A percentile compares a stretch with the other conserved stretches of the same genome.
phyloP scores from a whole-genome alignment of 2,797 vertebrate genomes.

The Glyptemys insculpta region DNA sequence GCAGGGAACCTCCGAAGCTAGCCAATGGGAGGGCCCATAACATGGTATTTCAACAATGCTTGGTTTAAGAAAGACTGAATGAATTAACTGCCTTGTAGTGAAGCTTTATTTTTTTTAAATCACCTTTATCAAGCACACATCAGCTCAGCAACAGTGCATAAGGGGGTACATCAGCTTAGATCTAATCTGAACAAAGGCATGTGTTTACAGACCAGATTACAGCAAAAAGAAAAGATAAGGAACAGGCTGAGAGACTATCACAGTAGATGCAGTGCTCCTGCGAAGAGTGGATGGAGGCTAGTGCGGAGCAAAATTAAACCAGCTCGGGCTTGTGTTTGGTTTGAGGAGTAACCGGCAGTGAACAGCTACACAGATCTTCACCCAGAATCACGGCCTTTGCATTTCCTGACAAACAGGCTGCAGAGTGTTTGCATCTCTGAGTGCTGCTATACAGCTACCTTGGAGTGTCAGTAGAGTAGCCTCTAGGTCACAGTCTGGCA shows the following conservation, averaged over 20 bases:
- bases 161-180: constrained; percentile 52
- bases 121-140: constrained; percentile 71
- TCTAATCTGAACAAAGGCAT: constrained; percentile 65
- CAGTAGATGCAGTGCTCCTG: constrained; percentile 22
- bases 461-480: background rate
- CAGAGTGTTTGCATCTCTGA: background rate
- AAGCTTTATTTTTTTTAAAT: constrained; percentile 75
- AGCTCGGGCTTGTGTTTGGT: constrained; percentile 8
- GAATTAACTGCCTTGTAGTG: background rate
- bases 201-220: constrained; percentile 48
- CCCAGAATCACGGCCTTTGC: background rate
- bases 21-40: too few relatives aligned
- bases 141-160: constrained; percentile 70
- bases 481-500: background rate
- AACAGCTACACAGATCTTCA: background rate
- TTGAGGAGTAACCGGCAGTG: background rate
- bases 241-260: constrained; percentile 13
- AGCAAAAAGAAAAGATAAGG: background rate
- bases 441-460: accelerated
- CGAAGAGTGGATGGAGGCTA: background rate
- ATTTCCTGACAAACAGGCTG: background rate
- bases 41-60: accelerated
- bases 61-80: accelerated
- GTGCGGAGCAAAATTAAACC: background rate
- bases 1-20: too few relatives aligned